Evolutionary conservation across 2,888 invertebrate species (phyloP).

Genomic region (Caradrina kadenii): DNA sequence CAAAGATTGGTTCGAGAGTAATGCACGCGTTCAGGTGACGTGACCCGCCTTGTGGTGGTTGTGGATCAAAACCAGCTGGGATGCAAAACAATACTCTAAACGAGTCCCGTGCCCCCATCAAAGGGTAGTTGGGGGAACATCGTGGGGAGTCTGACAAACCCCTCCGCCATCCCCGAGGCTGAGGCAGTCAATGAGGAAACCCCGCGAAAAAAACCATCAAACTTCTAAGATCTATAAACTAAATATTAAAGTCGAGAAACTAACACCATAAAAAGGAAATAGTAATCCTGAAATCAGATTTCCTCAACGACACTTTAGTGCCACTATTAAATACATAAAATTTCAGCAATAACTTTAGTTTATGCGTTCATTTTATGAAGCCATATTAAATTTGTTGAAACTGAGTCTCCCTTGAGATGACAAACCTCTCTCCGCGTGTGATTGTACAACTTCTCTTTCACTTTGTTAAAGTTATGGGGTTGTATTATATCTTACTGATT

Average conservation of each 20-base stretch:
- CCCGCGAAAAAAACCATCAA: no score
- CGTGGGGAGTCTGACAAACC: no score
- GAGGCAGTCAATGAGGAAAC: no score
- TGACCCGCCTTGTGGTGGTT: no score
- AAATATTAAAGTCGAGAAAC: not conserved
- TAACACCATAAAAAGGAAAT: constrained; percentile 22
- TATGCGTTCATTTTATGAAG: constrained; percentile 38
- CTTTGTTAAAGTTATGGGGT: not conserved
- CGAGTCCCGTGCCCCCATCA: no score
- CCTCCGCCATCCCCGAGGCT: no score
- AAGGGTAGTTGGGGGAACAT: no score
- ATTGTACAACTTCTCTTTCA: not conserved
- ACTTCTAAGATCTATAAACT: not conserved
- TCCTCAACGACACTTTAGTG: constrained; percentile 18
- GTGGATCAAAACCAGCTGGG: no score
- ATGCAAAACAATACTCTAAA: no score
- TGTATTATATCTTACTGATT: not conserved
- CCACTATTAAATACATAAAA: constrained; percentile 45
- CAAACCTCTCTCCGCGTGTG: not conserved
- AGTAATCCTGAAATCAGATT: constrained; percentile 32
- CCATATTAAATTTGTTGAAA: constrained; percentile 28
- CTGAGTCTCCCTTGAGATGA: not conserved
- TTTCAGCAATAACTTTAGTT: constrained; percentile 29
- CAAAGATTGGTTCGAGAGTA: no score
- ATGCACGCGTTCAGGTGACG: no score